These are phyloP conservation scores for Pseudachorutes palmiensis DNA, from an alignment of 1,140 invertebrate genomes.

Conservation along the genomic window DNA sequence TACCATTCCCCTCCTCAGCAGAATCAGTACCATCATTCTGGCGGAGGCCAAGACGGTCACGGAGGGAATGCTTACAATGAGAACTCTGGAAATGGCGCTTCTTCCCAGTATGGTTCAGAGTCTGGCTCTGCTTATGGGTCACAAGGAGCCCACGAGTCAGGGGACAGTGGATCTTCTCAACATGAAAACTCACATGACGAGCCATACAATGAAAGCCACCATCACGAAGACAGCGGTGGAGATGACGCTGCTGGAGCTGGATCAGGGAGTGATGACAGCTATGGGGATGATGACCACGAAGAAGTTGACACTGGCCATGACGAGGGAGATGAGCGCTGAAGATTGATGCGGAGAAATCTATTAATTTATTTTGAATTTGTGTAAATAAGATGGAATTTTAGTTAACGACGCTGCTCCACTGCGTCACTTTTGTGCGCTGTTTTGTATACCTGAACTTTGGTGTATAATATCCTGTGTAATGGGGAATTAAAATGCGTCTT, in stretches of 20 bases:
- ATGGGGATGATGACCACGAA: background rate
- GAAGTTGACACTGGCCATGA: background rate
- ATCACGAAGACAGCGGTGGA: background rate
- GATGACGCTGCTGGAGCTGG: background rate
- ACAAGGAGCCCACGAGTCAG: background rate
- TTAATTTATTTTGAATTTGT: background rate
- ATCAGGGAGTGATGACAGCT: background rate
- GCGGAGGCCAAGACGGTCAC: background rate
- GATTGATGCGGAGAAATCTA: background rate
- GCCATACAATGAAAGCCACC: background rate
- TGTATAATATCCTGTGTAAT: too few relatives aligned
- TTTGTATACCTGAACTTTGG: too few relatives aligned
- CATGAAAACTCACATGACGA: background rate
- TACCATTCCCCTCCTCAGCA: background rate
- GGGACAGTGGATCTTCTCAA: slow-evolving; percentile 6
- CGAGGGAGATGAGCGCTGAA: background rate
- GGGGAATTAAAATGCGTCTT: too few relatives aligned
- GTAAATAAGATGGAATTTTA: too few relatives aligned
- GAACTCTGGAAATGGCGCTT: background rate
- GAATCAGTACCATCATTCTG: slow-evolving; percentile 1
- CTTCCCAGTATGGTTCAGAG: background rate
- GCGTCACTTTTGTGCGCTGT: too few relatives aligned
- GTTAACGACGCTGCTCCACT: too few relatives aligned
- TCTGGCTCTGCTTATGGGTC: background rate
- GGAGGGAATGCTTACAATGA: background rate